phyloP scores from a whole-genome alignment of 2,113 vertebrate species.

The Cynocephalus volans region DNA sequence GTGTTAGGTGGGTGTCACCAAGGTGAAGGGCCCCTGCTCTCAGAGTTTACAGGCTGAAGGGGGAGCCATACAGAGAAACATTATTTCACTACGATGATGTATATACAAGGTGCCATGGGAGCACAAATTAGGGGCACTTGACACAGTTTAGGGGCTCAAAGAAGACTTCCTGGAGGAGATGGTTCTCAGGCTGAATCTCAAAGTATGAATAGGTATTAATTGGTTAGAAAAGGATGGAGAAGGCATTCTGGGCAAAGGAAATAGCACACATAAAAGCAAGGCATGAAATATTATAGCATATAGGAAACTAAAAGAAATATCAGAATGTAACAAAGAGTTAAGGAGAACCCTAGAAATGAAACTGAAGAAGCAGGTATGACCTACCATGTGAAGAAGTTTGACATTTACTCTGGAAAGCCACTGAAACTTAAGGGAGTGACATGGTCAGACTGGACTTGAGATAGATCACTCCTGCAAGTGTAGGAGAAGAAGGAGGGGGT shows the following conservation, averaged over 20 bases:
- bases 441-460: background rate
- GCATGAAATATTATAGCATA: background rate
- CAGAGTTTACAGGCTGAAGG: background rate
- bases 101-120: background rate
- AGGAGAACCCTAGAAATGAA: background rate
- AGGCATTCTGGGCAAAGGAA: conserved; percentile 1
- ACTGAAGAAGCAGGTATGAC: background rate
- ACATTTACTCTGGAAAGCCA: background rate
- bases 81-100: background rate
- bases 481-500: background rate
- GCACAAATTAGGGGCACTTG: background rate
- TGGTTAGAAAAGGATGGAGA: background rate
- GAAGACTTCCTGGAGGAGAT: background rate
- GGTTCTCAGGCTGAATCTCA: background rate
- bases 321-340: background rate
- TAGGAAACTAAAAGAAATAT: too few relatives aligned
- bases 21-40: background rate
- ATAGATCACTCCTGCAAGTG: background rate
- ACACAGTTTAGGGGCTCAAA: background rate
- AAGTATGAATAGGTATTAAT: background rate
- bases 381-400: background rate
- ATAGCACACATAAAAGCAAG: background rate
- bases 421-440: background rate
- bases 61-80: background rate
- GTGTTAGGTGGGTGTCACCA: background rate